These are phyloP conservation scores for Hemibagrus wyckioides DNA, from an alignment of 2,113 vertebrate species.

Conservation along the genomic window DNA sequence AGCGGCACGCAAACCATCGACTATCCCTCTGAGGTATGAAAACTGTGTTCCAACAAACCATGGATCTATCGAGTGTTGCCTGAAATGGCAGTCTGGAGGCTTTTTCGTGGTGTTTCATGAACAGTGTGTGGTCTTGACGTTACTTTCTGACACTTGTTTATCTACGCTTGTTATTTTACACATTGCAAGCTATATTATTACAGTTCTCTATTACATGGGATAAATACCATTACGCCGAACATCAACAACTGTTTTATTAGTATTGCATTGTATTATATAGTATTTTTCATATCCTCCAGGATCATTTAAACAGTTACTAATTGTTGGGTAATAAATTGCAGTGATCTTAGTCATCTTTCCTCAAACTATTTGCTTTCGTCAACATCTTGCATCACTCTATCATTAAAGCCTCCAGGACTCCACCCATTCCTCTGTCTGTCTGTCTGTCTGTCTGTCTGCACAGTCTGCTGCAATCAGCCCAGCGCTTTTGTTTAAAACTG, in stretches of 20 bases:
- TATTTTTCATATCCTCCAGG: not conserved
- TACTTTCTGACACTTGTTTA: too few relatives aligned
- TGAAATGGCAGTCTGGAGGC: not conserved
- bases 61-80: not conserved
- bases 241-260: not conserved
- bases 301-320: not conserved
- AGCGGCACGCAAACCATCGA: constrained; percentile 34
- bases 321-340: not conserved
- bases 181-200: not conserved
- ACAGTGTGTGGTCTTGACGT: not conserved
- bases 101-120: not conserved
- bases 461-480: too few relatives aligned
- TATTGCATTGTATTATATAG: not conserved
- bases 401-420: too few relatives aligned
- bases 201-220: not conserved
- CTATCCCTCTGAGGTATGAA: constrained; percentile 30
- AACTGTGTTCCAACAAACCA: constrained; percentile 8
- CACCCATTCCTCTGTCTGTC: too few relatives aligned
- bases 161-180: not conserved
- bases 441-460: too few relatives aligned
- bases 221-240: not conserved
- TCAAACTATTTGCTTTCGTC: not conserved
- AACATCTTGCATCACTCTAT: not conserved
- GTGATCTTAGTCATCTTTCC: not conserved
- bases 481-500: too few relatives aligned